These are phyloP conservation scores for Okamejei kenojei DNA, from an alignment of 2,797 vertebrate genomes.

Conservation along the genomic window DNA sequence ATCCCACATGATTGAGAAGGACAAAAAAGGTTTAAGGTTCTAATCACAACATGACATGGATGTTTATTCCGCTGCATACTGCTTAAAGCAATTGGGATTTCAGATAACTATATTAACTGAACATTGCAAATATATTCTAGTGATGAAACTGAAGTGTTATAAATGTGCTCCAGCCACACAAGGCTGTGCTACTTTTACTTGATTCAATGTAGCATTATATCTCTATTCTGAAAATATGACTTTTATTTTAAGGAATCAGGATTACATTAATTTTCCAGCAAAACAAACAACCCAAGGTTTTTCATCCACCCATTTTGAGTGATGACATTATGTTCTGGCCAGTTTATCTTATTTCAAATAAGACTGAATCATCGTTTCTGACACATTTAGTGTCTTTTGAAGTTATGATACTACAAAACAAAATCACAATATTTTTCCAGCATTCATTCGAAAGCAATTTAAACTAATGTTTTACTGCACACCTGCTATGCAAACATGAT, in stretches of 20 bases:
- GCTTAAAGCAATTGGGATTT: too few relatives aligned
- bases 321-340: background rate
- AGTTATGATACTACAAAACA: background rate
- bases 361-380: background rate
- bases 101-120: too few relatives aligned
- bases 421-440: background rate
- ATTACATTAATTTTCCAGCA: background rate
- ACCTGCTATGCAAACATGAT: conserved; percentile 12
- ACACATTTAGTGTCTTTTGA: background rate
- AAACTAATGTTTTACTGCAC: background rate
- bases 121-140: too few relatives aligned
- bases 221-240: background rate
- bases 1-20: too few relatives aligned
- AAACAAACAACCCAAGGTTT: background rate
- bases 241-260: background rate
- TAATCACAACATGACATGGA: too few relatives aligned
- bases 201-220: background rate
- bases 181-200: background rate
- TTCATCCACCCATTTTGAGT: background rate
- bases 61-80: too few relatives aligned
- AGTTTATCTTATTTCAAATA: background rate
- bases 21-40: too few relatives aligned
- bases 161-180: background rate
- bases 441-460: background rate
- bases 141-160: too few relatives aligned